Evolutionary conservation across 2,888 invertebrate genomes (phyloP).

Genomic region (Yponomeuta evonymella): DNA sequence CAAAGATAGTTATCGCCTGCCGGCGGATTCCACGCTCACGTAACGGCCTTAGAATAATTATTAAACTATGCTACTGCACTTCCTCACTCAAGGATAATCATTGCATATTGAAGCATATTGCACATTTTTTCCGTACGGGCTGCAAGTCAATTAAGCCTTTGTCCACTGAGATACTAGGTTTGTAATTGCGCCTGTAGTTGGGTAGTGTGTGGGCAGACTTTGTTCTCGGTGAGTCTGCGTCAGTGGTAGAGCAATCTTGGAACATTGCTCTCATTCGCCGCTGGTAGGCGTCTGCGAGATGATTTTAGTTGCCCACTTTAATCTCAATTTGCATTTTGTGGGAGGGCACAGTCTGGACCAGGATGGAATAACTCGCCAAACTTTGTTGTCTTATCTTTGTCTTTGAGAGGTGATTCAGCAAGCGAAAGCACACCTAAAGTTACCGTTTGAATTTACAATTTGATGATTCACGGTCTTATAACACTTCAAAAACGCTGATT

Average conservation of each 20-base stretch:
- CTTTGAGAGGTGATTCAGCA: too few relatives aligned
- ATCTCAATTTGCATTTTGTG: background rate
- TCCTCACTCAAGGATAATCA: background rate
- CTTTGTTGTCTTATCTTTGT: too few relatives aligned
- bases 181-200: background rate
- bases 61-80: background rate
- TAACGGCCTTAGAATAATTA: background rate
- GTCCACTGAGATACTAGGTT: background rate
- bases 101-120: slow-evolving; percentile 1
- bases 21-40: background rate
- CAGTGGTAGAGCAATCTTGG: background rate
- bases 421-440: too few relatives aligned
- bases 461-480: too few relatives aligned
- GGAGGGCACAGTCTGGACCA: background rate
- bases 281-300: background rate
- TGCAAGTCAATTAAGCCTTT: background rate
- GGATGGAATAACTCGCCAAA: background rate
- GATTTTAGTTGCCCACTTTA: slow-evolving; percentile 7
- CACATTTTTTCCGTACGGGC: background rate
- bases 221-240: background rate
- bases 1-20: background rate
- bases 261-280: slow-evolving; percentile 2
- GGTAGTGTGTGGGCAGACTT: slow-evolving; percentile 6
- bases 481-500: too few relatives aligned
- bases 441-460: too few relatives aligned